Evolutionary conservation across 2,113 vertebrate species (phyloP).

Genomic region (Merops nubicus): DNA sequence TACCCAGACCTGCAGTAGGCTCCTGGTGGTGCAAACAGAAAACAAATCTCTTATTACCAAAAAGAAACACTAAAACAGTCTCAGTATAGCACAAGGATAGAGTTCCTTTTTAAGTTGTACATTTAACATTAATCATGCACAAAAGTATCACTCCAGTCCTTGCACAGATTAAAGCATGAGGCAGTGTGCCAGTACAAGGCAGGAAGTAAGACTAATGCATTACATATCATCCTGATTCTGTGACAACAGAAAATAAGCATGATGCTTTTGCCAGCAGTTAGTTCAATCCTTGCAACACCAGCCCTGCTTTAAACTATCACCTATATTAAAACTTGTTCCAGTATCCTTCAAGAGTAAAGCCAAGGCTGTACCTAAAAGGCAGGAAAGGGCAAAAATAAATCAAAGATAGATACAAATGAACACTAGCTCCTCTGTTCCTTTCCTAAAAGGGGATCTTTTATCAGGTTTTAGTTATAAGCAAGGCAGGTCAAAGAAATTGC

Average conservation of each 20-base stretch:
- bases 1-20: conserved; percentile 91
- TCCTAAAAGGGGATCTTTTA: neutral
- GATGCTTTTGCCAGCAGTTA: conserved; percentile 56
- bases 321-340: conserved; percentile 62
- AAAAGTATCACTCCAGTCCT: conserved; percentile 36
- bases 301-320: conserved; percentile 49
- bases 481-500: neutral
- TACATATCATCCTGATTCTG: conserved; percentile 31
- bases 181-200: conserved; percentile 43
- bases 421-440: neutral
- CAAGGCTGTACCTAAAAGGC: conserved; percentile 58
- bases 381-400: conserved; percentile 62
- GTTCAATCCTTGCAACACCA: conserved; percentile 50
- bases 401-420: neutral
- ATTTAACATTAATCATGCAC: conserved; percentile 44
- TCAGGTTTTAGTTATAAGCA: neutral
- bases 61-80: neutral
- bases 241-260: conserved; percentile 17
- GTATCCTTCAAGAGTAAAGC: conserved; percentile 59
- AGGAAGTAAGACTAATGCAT: conserved; percentile 27
- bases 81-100: neutral
- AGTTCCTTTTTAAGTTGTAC: neutral
- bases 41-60: neutral
- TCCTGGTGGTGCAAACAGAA: conserved; percentile 77
- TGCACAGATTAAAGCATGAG: conserved; percentile 60